These are phyloP conservation scores for Eupsittula cactorum DNA, from an alignment of 2,113 vertebrate genomes.

Conservation along the genomic window DNA sequence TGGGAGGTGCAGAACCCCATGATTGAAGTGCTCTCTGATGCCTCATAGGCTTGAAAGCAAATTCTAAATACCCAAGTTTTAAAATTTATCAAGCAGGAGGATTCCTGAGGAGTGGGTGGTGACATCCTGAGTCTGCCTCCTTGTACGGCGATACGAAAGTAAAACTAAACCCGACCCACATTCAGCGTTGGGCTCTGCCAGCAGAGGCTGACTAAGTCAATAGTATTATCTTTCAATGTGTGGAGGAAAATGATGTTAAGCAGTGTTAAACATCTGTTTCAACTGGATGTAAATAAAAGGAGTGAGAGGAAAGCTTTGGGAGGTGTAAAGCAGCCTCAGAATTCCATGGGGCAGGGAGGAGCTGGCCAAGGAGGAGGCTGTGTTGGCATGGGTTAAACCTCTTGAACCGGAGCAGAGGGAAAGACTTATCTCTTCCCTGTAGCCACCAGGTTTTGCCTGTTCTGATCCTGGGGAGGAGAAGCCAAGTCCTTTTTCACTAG, in stretches of 20 bases:
- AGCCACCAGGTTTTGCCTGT: not conserved
- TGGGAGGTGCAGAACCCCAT: not conserved
- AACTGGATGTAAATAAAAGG: not conserved
- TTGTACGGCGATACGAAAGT: not conserved
- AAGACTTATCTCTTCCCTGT: not conserved
- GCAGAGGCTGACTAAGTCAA: not conserved
- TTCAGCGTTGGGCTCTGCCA: not conserved
- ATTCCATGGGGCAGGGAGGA: not conserved
- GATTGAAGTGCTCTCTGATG: not conserved
- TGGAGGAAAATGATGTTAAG: not conserved
- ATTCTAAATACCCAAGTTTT: not conserved
- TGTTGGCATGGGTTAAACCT: not conserved
- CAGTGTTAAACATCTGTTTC: not conserved
- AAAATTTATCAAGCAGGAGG: not conserved
- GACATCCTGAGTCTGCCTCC: not conserved
- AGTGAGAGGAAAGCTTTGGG: not conserved
- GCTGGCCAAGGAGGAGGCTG: fast-evolving
- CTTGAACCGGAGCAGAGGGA: not conserved
- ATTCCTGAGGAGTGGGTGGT: not conserved
- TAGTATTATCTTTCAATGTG: fast-evolving
- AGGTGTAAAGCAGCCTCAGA: not conserved
- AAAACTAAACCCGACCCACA: fast-evolving
- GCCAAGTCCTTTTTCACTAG: not conserved
- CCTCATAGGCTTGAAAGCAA: not conserved
- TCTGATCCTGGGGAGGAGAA: not conserved